Base-by-base conservation (phyloP, 2,888 invertebrate species). In the Lapara coniferarum region DNA sequence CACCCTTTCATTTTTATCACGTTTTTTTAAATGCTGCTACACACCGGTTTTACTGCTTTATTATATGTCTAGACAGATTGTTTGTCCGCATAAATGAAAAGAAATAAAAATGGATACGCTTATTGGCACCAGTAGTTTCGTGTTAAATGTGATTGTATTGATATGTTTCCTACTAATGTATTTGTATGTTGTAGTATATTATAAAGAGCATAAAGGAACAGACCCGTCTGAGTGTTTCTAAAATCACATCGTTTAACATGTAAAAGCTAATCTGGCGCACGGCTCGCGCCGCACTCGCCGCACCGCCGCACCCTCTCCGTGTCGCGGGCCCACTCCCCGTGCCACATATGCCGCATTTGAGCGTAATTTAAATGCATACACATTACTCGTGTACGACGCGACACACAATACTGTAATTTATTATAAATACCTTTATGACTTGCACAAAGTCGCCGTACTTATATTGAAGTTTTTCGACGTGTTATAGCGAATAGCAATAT, bases 301-400 rank as follows among this genome's bases (percentile, higher is more conserved):
- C 53, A n/a, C n/a, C n/a, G 57, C 51, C 46, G 66, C 66, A 73
- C 74, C 72, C 76, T 66, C 72, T 72, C 16, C 46, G 16, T 14
- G 16, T 49, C 63, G 63, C 49, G 49, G 63, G 49, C 74, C 70
- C 74, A 70, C 71, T 70, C 70, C 68, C 68, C 66, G 72, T 70
- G 72, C 70, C 75, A 72, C 81, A 76, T 75, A 74, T 84, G 85
- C 81, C 82, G 83, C 89, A 88, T 89, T 89, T 88, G 81, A 85
- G 78, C 77, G 86, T 88, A 88, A 90, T 90, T 89, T 90, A 90
- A 89, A 90, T 90, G 89, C 89, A 90, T 86, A 82, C 85, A 87
- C 86, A 88, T 87, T 87, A 89, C 88, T 84, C 81, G 82, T 74
- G 76, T 77, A 80, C 80, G 75, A 81, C 81, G 81, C 79, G 78